Evolutionary conservation across 2,113 vertebrate species (phyloP), one percentile per base, ranked within the genome.

Genomic region (Azemiops feae): DNA sequence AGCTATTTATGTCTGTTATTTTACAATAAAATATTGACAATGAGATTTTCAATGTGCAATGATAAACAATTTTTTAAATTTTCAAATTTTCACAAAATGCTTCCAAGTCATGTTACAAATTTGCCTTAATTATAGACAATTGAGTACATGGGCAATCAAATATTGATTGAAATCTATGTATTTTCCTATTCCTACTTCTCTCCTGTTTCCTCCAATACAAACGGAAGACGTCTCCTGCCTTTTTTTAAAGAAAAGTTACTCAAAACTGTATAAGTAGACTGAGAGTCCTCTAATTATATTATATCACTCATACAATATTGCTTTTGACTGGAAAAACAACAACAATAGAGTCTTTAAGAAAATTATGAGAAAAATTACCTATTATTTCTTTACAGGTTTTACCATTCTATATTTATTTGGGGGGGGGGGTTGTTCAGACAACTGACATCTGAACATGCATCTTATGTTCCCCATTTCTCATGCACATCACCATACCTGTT

Each of bases 401-500:
- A 94, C 50, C 85, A 93, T 58, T 89, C 90, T 88, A 89, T 81
- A 87, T 27, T 90, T 93, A 93, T 69, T 69, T n/a, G n/a, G 1
- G 8, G 43, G 2, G 7, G 47, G 8, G 1, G 2, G 5, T 74
- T 92, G 92, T 92, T 55, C 34, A 74, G 1, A 4, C 0, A 16
- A 69, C 39, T 87, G 39, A 92, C 86, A 81, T 45, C 92, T 95
- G 92, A 95, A 92, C 54, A 96, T 50, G 92, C 25, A 92, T 52
- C 69, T 91, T 47, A 88, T 0, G 92, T 92, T 94, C 92, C 95
- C 27, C 94, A 93, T 47, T 85, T 57, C 81, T n/a, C 54, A 34
- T 23, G 3, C 91, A 25, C 8, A 93, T 93, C 96, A 94, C 89
- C 57, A 96, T 98, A 98, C 98, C 98, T 98, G 98, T 91, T 98